Evolutionary conservation across 2,113 vertebrate species (phyloP).

Genomic region (Tauraco erythrolophus): DNA sequence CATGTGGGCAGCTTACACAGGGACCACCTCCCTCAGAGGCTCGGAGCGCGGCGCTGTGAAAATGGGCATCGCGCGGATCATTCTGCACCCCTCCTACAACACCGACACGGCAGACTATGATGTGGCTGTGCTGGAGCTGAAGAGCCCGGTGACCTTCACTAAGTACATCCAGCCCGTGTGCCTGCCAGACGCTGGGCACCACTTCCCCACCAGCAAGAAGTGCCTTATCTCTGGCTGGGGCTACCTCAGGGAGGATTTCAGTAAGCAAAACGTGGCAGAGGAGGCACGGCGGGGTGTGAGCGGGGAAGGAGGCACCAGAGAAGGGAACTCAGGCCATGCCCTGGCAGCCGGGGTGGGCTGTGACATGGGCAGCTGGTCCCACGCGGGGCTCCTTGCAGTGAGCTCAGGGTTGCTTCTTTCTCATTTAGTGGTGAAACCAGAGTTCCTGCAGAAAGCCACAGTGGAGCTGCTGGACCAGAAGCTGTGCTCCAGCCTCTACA

Average conservation of each 20-base stretch:
- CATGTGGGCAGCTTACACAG: constrained; percentile 87
- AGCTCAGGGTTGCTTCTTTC: rapidly evolving
- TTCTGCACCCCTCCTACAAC: constrained; percentile 84
- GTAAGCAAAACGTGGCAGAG: constrained; percentile 74
- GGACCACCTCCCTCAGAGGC: constrained; percentile 79
- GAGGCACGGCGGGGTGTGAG: not conserved
- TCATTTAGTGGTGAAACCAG: constrained; percentile 76
- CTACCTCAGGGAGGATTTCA: constrained; percentile 81
- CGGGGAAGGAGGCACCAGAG: rapidly evolving
- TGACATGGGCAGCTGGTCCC: not conserved
- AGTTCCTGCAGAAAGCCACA: constrained; percentile 89
- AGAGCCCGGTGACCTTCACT: constrained; percentile 79
- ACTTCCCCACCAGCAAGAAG: constrained; percentile 83
- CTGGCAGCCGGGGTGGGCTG: not conserved
- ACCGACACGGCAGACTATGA: constrained; percentile 84
- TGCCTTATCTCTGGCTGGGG: constrained; percentile 97
- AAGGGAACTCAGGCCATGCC: rapidly evolving
- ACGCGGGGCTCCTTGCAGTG: not conserved
- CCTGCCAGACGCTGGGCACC: constrained; percentile 83
- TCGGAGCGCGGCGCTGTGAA: constrained; percentile 60
- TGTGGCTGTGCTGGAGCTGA: constrained; percentile 87
- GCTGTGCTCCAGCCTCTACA: constrained; percentile 85
- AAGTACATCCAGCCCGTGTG: constrained; percentile 88
- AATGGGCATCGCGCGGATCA: constrained; percentile 80
- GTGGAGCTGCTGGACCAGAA: constrained; percentile 91